Evolutionary conservation across 2,113 vertebrate genomes (phyloP).

Genomic region (Grantiella picta): DNA sequence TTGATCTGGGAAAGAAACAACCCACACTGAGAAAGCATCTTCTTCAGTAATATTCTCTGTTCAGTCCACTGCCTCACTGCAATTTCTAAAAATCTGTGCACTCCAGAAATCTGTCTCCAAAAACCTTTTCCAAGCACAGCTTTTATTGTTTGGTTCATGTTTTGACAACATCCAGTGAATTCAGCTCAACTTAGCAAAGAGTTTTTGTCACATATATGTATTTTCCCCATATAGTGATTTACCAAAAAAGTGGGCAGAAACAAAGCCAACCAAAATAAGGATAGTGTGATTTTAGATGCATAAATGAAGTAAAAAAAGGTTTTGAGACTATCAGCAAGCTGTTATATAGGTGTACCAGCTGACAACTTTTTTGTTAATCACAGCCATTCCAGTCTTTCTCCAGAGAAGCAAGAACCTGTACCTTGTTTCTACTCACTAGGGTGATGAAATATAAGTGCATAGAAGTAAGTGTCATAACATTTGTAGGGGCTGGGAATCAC

Average conservation of each 20-base stretch:
- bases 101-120: background rate
- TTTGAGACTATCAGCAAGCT: background rate
- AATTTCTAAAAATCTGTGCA: background rate
- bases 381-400: background rate
- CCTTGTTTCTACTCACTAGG: background rate
- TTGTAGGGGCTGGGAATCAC: background rate
- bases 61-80: background rate
- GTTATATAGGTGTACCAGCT: background rate
- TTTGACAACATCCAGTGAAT: background rate
- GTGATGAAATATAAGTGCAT: background rate
- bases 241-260: background rate
- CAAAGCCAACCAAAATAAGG: background rate
- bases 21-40: background rate
- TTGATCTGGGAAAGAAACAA: background rate
- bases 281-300: background rate
- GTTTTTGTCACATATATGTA: background rate
- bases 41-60: background rate
- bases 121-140: background rate
- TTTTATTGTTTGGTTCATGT: background rate
- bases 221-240: background rate
- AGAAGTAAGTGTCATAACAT: background rate
- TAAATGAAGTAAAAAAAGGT: background rate
- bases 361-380: background rate
- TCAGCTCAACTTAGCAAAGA: background rate
- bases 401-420: background rate